These are phyloP conservation scores for Brenthis hecate DNA, from an alignment of 2,888 invertebrate genomes.

Conservation along the genomic window DNA sequence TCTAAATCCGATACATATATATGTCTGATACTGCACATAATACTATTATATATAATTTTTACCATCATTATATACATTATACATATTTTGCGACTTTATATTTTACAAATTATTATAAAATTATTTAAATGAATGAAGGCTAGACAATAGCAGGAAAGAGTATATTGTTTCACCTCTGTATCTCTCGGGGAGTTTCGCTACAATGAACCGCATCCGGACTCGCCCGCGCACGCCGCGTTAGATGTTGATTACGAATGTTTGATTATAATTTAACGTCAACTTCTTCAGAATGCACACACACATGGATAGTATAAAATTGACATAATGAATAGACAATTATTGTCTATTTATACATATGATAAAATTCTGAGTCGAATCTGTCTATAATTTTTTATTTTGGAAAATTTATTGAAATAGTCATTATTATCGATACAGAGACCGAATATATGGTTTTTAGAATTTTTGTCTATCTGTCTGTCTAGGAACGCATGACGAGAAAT, in stretches of 20 bases:
- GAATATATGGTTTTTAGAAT: no score
- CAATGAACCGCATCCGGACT: constrained; percentile 79
- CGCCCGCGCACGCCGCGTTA: constrained; percentile 45
- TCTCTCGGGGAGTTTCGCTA: constrained; percentile 77
- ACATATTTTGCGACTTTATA: constrained; percentile 3
- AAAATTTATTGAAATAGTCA: no score
- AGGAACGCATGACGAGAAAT: no score
- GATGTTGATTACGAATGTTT: constrained; percentile 35
- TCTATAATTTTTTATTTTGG: no score
- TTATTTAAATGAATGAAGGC: constrained; percentile 29
- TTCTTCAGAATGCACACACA: background rate
- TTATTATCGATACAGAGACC: no score
- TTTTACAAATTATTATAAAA: constrained; percentile 30
- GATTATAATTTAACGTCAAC: constrained; percentile 26
- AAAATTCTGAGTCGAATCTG: no score
- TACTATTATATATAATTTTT: constrained; percentile 25
- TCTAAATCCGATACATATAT: no score
- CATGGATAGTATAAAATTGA: no score
- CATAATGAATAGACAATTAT: no score
- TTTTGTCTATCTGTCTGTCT: no score
- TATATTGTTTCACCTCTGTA: constrained; percentile 74
- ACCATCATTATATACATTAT: background rate
- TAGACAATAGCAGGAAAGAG: constrained; percentile 77
- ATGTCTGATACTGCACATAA: no score
- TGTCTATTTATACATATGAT: no score